A percentile compares a stretch with the other conserved stretches of the same genome.
phyloP scores from a whole-genome alignment of 1,140 invertebrate species.

The Nasonia giraulti region DNA sequence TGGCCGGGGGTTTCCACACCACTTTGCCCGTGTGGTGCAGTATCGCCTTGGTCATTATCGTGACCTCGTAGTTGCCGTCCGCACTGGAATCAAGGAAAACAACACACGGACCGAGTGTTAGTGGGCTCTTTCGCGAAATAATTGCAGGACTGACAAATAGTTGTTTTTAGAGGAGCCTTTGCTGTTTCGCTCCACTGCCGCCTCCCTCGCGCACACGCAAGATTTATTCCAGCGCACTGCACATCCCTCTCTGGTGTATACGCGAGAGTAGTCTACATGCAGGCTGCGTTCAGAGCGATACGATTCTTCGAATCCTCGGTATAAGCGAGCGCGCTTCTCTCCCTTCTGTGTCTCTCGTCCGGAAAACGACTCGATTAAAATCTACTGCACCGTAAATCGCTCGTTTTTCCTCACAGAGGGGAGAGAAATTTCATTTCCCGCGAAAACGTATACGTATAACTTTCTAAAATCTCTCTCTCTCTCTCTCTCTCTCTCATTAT shows the following conservation, averaged over 20 bases:
- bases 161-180: neutral
- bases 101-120: too few relatives aligned
- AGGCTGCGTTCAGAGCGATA: neutral
- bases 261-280: constrained; percentile 24
- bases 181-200: too few relatives aligned
- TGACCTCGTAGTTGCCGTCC: constrained; percentile 98
- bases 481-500: neutral
- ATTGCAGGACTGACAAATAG: too few relatives aligned
- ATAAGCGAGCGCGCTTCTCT: neutral
- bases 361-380: constrained; percentile 41
- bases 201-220: neutral
- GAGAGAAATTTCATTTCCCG: neutral
- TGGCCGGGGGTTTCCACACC: constrained; percentile 97
- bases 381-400: constrained; percentile 28
- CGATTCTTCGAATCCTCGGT: constrained; percentile 32
- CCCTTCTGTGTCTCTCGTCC: neutral
- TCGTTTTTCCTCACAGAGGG: constrained; percentile 6
- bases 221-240: constrained; percentile 39
- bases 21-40: constrained; percentile 94
- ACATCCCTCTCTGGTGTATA: constrained; percentile 12
- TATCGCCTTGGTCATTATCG: constrained; percentile 97
- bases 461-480: neutral
- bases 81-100: constrained; percentile 80
- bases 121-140: too few relatives aligned
- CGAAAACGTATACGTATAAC: neutral